Percentiles rank a stretch among this genome's conserved stretches.
Evolutionary conservation across 2,888 invertebrate species (phyloP).

Genomic region (Patella caerulea): DNA sequence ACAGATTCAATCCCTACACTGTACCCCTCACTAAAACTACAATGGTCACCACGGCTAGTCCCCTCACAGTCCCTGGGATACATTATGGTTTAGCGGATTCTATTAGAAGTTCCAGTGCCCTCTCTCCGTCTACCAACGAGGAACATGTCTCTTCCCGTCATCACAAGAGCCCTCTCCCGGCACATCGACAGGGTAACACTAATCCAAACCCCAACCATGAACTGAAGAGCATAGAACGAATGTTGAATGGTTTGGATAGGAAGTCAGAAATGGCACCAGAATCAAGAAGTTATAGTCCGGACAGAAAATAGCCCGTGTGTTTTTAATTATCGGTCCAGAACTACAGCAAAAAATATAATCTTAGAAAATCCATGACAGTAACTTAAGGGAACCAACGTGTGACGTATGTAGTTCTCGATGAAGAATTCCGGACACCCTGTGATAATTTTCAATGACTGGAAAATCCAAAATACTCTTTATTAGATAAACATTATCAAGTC

Average conservation of each 20-base stretch:
- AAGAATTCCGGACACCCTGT: no score
- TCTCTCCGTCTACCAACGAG: slow-evolving; percentile 39
- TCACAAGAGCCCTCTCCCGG: slow-evolving; percentile 42
- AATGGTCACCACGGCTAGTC: slow-evolving; percentile 55
- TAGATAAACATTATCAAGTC: no score
- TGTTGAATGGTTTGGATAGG: slow-evolving; percentile 95
- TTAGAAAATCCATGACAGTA: no score
- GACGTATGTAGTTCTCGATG: no score
- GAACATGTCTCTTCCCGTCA: slow-evolving; percentile 41
- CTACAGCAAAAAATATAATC: no score
- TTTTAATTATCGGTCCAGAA: no score
- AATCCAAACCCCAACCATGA: slow-evolving; percentile 79
- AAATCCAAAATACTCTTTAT: no score
- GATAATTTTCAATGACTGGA: no score
- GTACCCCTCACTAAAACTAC: slow-evolving; percentile 72
- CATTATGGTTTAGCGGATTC: slow-evolving; percentile 43
- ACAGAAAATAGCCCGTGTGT: background rate
- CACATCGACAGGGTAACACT: slow-evolving; percentile 22
- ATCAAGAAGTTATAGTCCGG: background rate
- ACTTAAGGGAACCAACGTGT: no score
- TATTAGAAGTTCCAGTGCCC: slow-evolving; percentile 35
- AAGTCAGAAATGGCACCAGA: slow-evolving; percentile 37
- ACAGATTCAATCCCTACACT: slow-evolving; percentile 91
- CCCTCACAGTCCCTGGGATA: slow-evolving; percentile 67
- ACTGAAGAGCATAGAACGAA: slow-evolving; percentile 95